These are phyloP conservation scores for Petrophora chlorosata DNA, from an alignment of 2,888 invertebrate species.

Conservation along the genomic window DNA sequence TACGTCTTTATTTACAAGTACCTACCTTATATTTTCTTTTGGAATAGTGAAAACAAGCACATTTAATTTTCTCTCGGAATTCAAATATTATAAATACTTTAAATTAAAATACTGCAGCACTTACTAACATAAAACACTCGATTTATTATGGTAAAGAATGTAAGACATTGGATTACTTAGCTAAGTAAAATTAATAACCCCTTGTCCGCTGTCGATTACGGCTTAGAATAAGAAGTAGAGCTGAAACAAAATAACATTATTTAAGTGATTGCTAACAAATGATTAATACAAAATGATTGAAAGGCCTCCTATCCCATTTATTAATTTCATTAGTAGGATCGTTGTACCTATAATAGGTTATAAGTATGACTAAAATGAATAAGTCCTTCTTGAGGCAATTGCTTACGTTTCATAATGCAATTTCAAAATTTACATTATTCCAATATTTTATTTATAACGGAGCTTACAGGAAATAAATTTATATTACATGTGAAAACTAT, in stretches of 20 bases:
- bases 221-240: constrained; percentile 70
- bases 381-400: too few species aligned
- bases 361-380: too few species aligned
- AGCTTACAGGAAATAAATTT: too few species aligned
- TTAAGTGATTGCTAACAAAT: too few species aligned
- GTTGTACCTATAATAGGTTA: too few species aligned
- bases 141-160: constrained; percentile 10
- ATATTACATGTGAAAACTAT: too few species aligned
- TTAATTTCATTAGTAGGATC: too few species aligned
- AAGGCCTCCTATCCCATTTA: too few species aligned
- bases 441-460: too few species aligned
- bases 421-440: too few species aligned
- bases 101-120: constrained; percentile 28
- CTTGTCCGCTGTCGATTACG: constrained; percentile 45
- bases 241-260: constrained; percentile 56
- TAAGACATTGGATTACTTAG: neutral
- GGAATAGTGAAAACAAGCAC: constrained; percentile 23
- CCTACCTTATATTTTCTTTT: constrained; percentile 34
- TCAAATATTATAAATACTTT: constrained; percentile 25
- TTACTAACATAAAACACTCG: constrained; percentile 23
- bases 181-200: constrained; percentile 26
- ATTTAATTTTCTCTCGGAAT: constrained; percentile 18
- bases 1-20: constrained; percentile 78
- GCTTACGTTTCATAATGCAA: too few species aligned
- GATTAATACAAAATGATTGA: too few species aligned